Evolutionary conservation across 2,888 invertebrate genomes (phyloP), one percentile per base, ranked within the genome.

Genomic region (Ectemnius cavifrons): DNA sequence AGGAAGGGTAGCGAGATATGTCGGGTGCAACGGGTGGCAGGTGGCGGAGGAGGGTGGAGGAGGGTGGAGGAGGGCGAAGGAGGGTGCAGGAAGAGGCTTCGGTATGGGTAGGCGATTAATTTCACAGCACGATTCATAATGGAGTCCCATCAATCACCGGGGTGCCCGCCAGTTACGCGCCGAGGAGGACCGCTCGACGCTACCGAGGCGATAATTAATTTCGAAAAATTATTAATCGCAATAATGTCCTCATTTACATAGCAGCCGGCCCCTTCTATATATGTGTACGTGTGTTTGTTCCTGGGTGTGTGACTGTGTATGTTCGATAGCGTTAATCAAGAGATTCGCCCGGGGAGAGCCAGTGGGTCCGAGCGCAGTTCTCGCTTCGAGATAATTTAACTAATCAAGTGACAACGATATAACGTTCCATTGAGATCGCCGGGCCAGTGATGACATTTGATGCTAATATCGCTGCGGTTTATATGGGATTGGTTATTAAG

Each of bases 51-150:
- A 67, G 27, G 70, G 57, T 65, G 52, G 67, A 71, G 71, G 46
- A 74, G 77, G 71, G 66, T 68, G 61, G n/a, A n/a, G n/a, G 71
- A 67, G 27, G 70, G 57, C 67, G 52, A 67, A 71, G 71, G 46
- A 74, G 77, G 71, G 66, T 68, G 61, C 52, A 61, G 65, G 57
- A 59, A 46, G 64, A 60, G 58, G 14, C n/a, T 13, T 37, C 52
- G 63, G 74, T 58, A 67, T 71, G 67, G 72, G 79, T 67, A 71
- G 71, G 84, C 87, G 86, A 89, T 89, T 89, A 88, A 89, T 89
- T 88, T 87, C 84, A 84, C 82, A 85, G 83, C 82, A 81, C 84
- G 84, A 86, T 87, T 88, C 84, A 87, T 88, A 89, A 87, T 88
- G 84, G 85, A 84, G 79, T 82, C 81, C 85, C 86, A 89, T 89